phyloP scores from a whole-genome alignment of 1,140 invertebrate genomes.

The Papilio aristodemus region DNA sequence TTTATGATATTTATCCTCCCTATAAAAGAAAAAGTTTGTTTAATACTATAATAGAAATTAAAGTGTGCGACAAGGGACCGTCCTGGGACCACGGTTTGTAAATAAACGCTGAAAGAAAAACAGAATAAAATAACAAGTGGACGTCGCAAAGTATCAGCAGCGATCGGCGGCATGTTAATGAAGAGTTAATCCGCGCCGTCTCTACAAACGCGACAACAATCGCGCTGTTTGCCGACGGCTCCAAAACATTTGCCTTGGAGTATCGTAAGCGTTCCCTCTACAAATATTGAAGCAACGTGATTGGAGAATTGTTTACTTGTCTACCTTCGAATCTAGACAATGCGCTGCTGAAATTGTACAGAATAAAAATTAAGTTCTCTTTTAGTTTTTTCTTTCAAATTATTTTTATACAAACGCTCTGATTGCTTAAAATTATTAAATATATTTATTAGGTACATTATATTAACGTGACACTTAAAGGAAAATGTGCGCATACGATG shows the following conservation, averaged over 20 bases:
- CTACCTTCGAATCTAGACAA: slow-evolving; percentile 24
- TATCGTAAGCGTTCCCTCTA: slow-evolving; percentile 45
- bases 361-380: not conserved
- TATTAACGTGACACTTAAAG: not conserved
- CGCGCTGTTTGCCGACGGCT: slow-evolving; percentile 44
- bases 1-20: too few species aligned
- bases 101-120: not conserved
- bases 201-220: slow-evolving; percentile 41
- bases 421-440: not conserved
- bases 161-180: slow-evolving; percentile 36
- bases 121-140: slow-evolving; percentile 10
- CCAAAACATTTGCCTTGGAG: slow-evolving; percentile 48
- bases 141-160: not conserved
- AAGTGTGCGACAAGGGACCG: not conserved
- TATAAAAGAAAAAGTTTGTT: not conserved
- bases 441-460: not conserved
- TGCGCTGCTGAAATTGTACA: not conserved
- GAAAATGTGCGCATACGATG: too few species aligned
- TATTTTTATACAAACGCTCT: too few species aligned
- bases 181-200: slow-evolving; percentile 45
- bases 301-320: slow-evolving; percentile 45
- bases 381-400: not conserved
- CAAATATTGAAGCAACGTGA: slow-evolving; percentile 55
- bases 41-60: not conserved
- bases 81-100: not conserved